phyloP scores from a whole-genome alignment of 1,140 invertebrate species.

The Sinella curviseta region DNA sequence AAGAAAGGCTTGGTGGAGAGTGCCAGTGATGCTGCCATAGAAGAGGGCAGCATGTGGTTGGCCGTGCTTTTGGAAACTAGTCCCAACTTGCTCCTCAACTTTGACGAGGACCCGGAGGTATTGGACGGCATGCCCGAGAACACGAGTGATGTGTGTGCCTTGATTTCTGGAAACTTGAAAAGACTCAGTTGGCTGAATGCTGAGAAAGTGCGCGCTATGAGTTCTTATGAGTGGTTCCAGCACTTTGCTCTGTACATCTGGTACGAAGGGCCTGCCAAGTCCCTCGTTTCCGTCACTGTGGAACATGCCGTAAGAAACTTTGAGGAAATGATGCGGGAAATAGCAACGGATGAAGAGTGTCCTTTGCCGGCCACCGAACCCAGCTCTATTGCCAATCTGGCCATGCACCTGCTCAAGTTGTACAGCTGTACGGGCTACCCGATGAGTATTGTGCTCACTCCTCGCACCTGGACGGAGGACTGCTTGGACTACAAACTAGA shows the following conservation, averaged over 20 bases:
- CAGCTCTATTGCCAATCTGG: slow-evolving; percentile 36
- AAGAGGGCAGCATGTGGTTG: slow-evolving; percentile 36
- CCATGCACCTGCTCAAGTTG: slow-evolving; percentile 42
- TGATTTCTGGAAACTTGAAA: slow-evolving; percentile 31
- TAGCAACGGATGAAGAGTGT: background rate
- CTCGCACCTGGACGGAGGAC: slow-evolving; percentile 29
- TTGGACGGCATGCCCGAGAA: slow-evolving; percentile 12
- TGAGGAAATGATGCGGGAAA: background rate
- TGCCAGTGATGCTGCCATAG: slow-evolving; percentile 38
- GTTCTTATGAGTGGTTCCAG: slow-evolving; percentile 43
- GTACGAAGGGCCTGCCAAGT: slow-evolving; percentile 37
- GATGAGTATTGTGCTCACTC: slow-evolving; percentile 33
- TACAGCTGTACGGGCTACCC: slow-evolving; percentile 36
- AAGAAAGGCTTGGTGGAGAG: slow-evolving; percentile 29
- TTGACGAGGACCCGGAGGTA: background rate
- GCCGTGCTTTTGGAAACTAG: slow-evolving; percentile 21
- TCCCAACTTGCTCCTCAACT: slow-evolving; percentile 11
- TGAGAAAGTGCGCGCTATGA: slow-evolving; percentile 30
- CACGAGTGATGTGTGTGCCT: slow-evolving; percentile 23
- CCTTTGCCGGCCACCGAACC: background rate
- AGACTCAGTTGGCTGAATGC: background rate
- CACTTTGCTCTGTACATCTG: slow-evolving; percentile 46
- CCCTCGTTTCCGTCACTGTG: slow-evolving; percentile 27
- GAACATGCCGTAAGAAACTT: slow-evolving; percentile 7
- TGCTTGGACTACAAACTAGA: slow-evolving; percentile 45